A percentile compares a stretch with the other conserved stretches of the same genome.
Evolutionary conservation across 2,113 vertebrate genomes (phyloP).

Genomic region (Proteles cristata): DNA sequence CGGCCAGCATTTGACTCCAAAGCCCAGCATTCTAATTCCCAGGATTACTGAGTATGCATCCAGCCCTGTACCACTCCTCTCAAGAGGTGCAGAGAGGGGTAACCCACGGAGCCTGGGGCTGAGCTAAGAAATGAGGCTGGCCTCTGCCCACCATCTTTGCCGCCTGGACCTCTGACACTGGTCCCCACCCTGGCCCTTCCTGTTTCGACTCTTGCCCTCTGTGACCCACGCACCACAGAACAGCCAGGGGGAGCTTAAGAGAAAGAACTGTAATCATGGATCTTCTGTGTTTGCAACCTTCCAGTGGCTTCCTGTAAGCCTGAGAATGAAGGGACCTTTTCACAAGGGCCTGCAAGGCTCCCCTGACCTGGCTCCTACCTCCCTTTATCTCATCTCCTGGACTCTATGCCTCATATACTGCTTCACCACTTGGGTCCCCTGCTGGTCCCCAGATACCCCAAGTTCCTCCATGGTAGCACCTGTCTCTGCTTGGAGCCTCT

Average conservation of each 20-base stretch:
- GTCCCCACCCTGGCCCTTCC: background rate
- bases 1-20: background rate
- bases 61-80: background rate
- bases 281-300: background rate
- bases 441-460: too few species aligned
- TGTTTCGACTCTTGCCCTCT: background rate
- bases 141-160: background rate
- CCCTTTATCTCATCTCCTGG: background rate
- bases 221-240: background rate
- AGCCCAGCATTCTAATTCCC: background rate
- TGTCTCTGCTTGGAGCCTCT: background rate
- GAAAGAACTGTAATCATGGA: background rate
- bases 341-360: background rate
- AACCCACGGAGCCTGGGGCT: background rate
- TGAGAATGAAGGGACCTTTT: background rate
- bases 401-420: background rate
- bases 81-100: background rate
- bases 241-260: background rate
- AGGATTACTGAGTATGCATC: background rate
- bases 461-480: background rate
- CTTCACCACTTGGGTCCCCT: background rate
- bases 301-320: background rate
- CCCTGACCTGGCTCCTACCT: background rate
- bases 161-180: background rate
- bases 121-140: background rate